A percentile compares a stretch with the other conserved stretches of the same genome.
These are phyloP conservation scores for Pseudorhombus dupliciocellatus DNA, from an alignment of 2,113 vertebrate species.

Conservation along the genomic window DNA sequence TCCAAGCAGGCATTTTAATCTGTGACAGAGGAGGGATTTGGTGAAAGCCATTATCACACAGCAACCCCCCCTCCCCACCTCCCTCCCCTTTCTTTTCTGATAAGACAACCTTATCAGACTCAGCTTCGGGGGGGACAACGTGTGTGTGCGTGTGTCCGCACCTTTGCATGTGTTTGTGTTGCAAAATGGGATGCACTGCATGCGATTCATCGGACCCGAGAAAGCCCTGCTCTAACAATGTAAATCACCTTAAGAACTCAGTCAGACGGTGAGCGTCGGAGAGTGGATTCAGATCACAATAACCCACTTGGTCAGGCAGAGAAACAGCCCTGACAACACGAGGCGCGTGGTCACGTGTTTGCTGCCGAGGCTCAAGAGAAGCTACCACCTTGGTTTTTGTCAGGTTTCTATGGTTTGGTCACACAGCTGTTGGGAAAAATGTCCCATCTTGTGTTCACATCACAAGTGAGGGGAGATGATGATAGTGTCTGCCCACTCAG, in stretches of 20 bases:
- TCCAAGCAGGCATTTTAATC: conserved; percentile 88
- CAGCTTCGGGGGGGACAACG: conserved; percentile 76
- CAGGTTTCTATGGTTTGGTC: conserved; percentile 9
- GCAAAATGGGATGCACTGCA: conserved; percentile 71
- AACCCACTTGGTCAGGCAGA: conserved; percentile 40
- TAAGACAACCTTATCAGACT: conserved; percentile 87
- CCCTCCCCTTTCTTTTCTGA: conserved; percentile 79
- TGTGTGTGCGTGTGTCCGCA: conserved; percentile 46
- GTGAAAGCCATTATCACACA: conserved; percentile 91
- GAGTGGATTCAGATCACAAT: conserved; percentile 64
- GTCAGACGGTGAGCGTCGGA: conserved; percentile 46
- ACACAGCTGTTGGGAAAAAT: conserved; percentile 21
- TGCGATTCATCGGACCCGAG: conserved; percentile 60
- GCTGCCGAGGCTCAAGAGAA: conserved; percentile 16
- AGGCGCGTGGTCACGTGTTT: conserved; percentile 19
- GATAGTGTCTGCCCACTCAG: conserved; percentile 33
- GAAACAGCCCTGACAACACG: conserved; percentile 21
- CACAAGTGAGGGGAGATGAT: conserved; percentile 48
- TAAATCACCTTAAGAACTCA: conserved; percentile 71
- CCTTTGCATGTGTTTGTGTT: conserved; percentile 75
- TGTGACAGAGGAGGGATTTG: conserved; percentile 91
- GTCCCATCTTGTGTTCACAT: conserved; percentile 37
- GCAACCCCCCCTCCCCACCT: conserved; percentile 49
- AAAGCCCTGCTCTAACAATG: conserved; percentile 50
- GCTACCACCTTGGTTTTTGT: conserved; percentile 33